Base-by-base conservation (phyloP, 2,113 vertebrate genomes). In the Etia nguti region DNA sequence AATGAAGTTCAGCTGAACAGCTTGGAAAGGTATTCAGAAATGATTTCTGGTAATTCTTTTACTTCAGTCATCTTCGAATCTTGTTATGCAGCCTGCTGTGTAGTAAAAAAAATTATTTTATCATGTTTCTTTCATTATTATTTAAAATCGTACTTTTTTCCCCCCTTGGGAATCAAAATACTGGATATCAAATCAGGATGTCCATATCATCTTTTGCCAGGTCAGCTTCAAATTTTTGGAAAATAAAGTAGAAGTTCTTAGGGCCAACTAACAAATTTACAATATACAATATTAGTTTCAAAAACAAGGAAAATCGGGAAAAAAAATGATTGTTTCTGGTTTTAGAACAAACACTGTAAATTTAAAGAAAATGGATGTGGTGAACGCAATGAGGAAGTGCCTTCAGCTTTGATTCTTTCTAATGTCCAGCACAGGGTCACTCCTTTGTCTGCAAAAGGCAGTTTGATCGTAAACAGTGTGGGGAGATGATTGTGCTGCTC, bases 1-100 rank as follows among this genome's bases (percentile, higher is more conserved):
- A 84, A 92, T 82, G 83, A 91, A 90, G 85, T 90, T 91, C 85
- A 87, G 79, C 83, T 83, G 26, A 93, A 89, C 54, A 86, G 80
- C 48, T 85, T 10, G 1, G 54, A 29, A 89, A 90, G 82, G 75
- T 83, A 82, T 87, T 84, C 52, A 56, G 41, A 86, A 93, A 85
- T 85, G 8, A 73, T 83, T 87, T 75, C 6, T 52, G 18, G 73
- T 73, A 56, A 87, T 86, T 90, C 24, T 54, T 88, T 85, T 24
- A 60, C 34, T 79, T 90, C 18, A 9, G 34, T 41, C 31, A 26
- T 62, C 10, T 68, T 80, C 9, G 43, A 22, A 82, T 88, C 20
- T 18, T 56, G 20, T 36, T 70, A 43, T 26, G 55, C 24, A 36
- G 31, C 20, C 48, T 54, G 29, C 22, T 75, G 26, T 4, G 6